phyloP scores from a whole-genome alignment of 2,797 vertebrate species.

The Cirrhinus molitorella region DNA sequence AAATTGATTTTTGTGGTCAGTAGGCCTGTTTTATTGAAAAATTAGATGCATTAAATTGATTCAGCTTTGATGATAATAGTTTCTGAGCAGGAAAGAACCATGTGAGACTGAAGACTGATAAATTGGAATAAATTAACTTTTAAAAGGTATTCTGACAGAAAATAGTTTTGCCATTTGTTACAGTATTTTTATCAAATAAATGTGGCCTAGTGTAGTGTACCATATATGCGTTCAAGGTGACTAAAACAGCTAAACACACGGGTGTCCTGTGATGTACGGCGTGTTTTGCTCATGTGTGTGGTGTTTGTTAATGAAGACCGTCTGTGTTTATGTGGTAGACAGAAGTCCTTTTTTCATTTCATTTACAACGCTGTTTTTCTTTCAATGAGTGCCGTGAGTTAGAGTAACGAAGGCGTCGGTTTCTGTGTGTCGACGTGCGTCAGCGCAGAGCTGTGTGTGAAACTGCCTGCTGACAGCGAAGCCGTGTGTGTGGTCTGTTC shows the following conservation, averaged over 20 bases:
- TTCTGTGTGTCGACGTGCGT: background rate
- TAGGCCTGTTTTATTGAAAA: no score
- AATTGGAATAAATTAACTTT: background rate
- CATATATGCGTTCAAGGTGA: background rate
- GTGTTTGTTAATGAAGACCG: background rate
- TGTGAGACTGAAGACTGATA: background rate
- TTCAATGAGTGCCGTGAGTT: no score
- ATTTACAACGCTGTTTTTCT: no score
- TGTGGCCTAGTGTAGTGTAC: background rate
- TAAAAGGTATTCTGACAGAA: background rate
- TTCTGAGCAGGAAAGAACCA: background rate
- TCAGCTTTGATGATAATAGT: background rate
- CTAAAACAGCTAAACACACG: background rate
- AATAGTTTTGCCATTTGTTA: no score
- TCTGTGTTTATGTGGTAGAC: background rate
- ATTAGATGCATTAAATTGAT: background rate
- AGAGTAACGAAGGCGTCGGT: background rate
- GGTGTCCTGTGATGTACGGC: background rate
- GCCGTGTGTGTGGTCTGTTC: slow-evolving; percentile 99
- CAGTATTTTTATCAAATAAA: background rate
- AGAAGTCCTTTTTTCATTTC: slow-evolving; percentile 19
- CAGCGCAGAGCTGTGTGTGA: slow-evolving; percentile 25
- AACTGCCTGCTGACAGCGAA: slow-evolving; percentile 89
- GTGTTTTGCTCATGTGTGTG: background rate
- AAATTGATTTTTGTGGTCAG: no score